Conservation (phyloP, 1,140 invertebrate species). For the Artemia franciscana region DNA sequence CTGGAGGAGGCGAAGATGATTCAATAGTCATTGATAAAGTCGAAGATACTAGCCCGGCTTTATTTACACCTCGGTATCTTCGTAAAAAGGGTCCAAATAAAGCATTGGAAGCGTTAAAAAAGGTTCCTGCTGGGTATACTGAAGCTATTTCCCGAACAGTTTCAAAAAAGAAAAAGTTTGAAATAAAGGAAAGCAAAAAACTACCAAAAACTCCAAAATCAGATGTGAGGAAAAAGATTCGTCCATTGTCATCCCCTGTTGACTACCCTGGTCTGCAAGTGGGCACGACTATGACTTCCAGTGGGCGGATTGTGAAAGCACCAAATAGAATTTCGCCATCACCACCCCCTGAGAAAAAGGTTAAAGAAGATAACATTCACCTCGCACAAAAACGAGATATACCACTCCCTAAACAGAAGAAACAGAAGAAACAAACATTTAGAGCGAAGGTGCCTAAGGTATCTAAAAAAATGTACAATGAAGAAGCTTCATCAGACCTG, state of each 20-base stretch:
- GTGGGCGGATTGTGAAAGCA: background rate
- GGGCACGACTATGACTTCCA: background rate
- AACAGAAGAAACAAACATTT: background rate
- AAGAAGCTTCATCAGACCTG: background rate
- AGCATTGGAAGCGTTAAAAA: background rate
- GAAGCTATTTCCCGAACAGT: background rate
- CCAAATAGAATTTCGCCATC: background rate
- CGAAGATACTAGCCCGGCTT: background rate
- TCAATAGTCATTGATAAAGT: background rate
- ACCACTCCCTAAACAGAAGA: background rate
- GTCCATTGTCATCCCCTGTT: background rate
- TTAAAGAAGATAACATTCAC: background rate
- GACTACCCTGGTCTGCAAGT: background rate
- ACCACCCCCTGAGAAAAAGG: background rate
- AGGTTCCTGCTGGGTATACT: background rate
- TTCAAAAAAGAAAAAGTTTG: background rate
- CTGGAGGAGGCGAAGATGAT: background rate
- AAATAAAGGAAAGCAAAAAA: background rate
- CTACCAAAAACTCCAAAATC: background rate
- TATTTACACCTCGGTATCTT: background rate
- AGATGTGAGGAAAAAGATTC: background rate
- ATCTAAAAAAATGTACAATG: background rate
- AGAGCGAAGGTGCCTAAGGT: background rate
- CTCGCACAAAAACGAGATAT: background rate
- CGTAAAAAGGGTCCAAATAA: background rate